These are phyloP conservation scores for Falco biarmicus DNA, from an alignment of 2,797 vertebrate species.

Conservation along the genomic window DNA sequence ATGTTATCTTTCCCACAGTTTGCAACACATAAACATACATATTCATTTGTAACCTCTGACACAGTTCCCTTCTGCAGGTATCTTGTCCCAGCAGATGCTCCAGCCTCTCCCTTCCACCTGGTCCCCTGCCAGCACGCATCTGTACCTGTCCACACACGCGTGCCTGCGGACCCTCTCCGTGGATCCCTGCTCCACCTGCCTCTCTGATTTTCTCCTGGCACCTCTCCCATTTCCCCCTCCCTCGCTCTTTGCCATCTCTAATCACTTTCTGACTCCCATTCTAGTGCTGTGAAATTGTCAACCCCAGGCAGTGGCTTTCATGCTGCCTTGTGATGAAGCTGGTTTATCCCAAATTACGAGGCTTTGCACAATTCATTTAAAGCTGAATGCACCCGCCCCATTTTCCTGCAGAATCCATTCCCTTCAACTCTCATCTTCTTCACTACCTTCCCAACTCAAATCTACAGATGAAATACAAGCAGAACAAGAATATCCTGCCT, in stretches of 20 bases:
- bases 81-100: neutral
- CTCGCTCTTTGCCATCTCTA: neutral
- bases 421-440: neutral
- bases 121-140: neutral
- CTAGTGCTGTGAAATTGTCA: neutral
- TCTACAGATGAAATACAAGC: neutral
- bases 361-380: neutral
- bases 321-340: neutral
- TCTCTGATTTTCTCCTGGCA: neutral
- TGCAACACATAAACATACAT: neutral
- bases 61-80: neutral
- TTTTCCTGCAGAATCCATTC: neutral
- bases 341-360: neutral
- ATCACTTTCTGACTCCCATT: neutral
- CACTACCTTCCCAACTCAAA: neutral
- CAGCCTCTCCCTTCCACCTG: neutral
- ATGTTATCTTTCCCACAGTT: neutral
- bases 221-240: neutral
- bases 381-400: neutral
- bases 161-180: neutral
- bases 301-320: conserved; percentile 28
- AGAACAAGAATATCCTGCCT: conserved; percentile 23
- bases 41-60: neutral
- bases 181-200: neutral
- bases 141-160: neutral